Base-by-base conservation (phyloP, 1,140 invertebrate genomes). In the Chymomyza costata region DNA sequence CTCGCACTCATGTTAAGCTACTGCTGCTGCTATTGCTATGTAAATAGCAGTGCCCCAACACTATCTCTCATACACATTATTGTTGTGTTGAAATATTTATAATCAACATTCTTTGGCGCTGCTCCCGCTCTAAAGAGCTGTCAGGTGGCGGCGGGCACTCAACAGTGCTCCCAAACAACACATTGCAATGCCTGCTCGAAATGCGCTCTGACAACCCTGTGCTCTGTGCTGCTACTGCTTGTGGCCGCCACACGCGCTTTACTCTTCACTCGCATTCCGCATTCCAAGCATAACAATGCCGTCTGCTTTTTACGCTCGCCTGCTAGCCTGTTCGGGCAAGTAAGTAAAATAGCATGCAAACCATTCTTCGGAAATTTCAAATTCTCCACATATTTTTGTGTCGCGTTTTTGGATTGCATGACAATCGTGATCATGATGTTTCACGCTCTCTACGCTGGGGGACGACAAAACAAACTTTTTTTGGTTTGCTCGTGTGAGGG, bases 311-410 rank as follows among this genome's bases (percentile, higher is more conserved):
- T 40, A 40, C 65, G 65, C 70, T n/a, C n/a, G n/a, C n/a, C n/a
- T 76, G 70, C 16, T 76, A 49, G 71, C 70, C 70, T 76, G 70
- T 76, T 76, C 70, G 53, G 65, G 71, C 61, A 62, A 64, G 61
- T 78, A 73, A 80, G 68, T 82, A 80, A 80, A 74, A 80, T 82
- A 74, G 73, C 73, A 83, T 82, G 80, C 81, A 83, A 66, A 73
- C 73, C 51, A 74, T 82, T 83, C 73, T 74, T 73, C 64, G 81
- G 53, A 82, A 74, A 71, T 83, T 83, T 83, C 58, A 61, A 80
- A 83, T 83, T 83, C 80, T 74, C 80, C 69, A 44, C 70, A 76
- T 76, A 69, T 41, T 76, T 76, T 58, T 53, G 50, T 76, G 69
- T 68, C 65, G 68, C 13, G 43, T 49, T 50, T 38, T 55, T 50